Base-by-base conservation (phyloP, 2,888 invertebrate genomes). In the Diplazon laetatorius region DNA sequence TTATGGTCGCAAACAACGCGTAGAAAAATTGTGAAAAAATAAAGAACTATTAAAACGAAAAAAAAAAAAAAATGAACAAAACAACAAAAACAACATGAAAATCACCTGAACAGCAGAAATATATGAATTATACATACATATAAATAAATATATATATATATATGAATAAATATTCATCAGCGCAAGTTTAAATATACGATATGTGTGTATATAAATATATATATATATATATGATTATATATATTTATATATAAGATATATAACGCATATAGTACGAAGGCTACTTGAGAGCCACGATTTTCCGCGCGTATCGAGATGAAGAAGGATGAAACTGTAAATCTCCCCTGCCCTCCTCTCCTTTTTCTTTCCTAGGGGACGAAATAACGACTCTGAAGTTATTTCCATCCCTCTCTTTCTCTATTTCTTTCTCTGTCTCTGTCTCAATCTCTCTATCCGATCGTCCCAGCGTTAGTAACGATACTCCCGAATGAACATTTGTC, bases 91-190 rank as follows among this genome's bases (percentile, higher is more conserved):
- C 72, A 37, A 62, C 20, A 72, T 42, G 16, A 76, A 60, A 65
- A 79, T 60, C 72, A 42, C 52, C 68, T 50, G 71, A 57, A 57
- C 74, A 68, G 69, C 66, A 59, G 68, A 82, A 84, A 85, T 85
- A 85, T 86, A 85, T 87, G 81, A 85, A 85, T 84, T 84, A 86
- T 86, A 85, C 84, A 86, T 86, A 85, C 85, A 86, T 86, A 87
- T 86, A 88, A 86, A 86, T 66, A 83, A 16, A 74, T 46, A 57
- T 16, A 65, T 46, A 63, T 68, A 66, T 42, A 57, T n/a, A n/a
- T n/a, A n/a, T n/a, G n/a, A n/a, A 60, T 44, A 63, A 72, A 69
- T 52, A 70, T 78, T 63, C 59, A 70, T 18, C 66, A 66, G 84
- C 85, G 81, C 74, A 79, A 74, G 87, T 85, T 86, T 86, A 84